Conservation (phyloP, 2,113 vertebrate genomes). For the Brachionichthys hirsutus region DNA sequence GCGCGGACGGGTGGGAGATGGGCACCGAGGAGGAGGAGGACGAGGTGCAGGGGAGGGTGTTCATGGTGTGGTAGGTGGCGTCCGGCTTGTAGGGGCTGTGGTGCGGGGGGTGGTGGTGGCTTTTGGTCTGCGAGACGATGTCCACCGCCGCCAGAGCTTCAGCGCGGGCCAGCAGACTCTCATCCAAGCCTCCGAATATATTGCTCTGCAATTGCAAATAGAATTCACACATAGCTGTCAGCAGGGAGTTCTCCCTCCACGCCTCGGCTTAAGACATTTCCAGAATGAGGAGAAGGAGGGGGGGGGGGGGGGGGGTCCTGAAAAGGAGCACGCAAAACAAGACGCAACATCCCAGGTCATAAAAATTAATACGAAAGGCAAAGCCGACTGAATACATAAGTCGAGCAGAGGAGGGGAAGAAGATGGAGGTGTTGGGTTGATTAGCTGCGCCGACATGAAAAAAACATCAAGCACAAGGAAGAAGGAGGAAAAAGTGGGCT, state of each 20-base stretch:
- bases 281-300: slow-evolving; percentile 73
- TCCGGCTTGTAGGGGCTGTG: slow-evolving; percentile 99
- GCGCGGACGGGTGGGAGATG: slow-evolving; percentile 92
- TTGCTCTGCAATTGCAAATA: slow-evolving; percentile 99
- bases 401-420: slow-evolving; percentile 71
- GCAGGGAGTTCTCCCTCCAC: slow-evolving; percentile 86
- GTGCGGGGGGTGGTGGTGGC: slow-evolving; percentile 95
- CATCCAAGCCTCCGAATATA: slow-evolving; percentile 99
- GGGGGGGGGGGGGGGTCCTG: slow-evolving; percentile 78
- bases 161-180: slow-evolving; percentile 99
- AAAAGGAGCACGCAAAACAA: slow-evolving; percentile 82
- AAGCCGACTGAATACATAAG: slow-evolving; percentile 89
- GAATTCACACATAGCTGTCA: slow-evolving; percentile 98
- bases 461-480: slow-evolving; percentile 84
- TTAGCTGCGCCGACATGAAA: slow-evolving; percentile 91
- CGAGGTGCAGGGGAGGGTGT: slow-evolving; percentile 96
- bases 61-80: slow-evolving; percentile 99
- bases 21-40: slow-evolving; percentile 93
- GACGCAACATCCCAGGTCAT: slow-evolving; percentile 91
- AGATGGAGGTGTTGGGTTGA: slow-evolving; percentile 86
- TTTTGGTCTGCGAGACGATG: slow-evolving; percentile 97
- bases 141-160: slow-evolving; percentile 99
- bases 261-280: slow-evolving; percentile 86
- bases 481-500: slow-evolving; percentile 80
- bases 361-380: slow-evolving; percentile 92